Base-by-base conservation (phyloP, 2,113 vertebrate species). In the Hucho hucho region DNA sequence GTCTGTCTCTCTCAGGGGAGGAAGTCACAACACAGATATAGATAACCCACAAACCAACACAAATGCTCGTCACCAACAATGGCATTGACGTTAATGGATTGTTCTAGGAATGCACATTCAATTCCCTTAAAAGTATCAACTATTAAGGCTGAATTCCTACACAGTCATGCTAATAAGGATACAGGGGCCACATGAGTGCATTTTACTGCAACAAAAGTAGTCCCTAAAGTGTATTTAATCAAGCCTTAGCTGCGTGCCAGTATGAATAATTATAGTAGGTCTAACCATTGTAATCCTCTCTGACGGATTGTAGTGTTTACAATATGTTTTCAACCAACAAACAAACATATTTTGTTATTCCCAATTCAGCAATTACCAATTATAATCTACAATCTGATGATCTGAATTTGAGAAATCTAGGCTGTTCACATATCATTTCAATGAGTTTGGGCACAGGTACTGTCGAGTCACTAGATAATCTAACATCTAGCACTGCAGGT, bases 401-500 rank as follows among this genome's bases (percentile, higher is more conserved):
- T 6, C 16, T 59, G 20, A 59, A 59, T n/a, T 20, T 20, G 1
- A 59, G 24, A 9, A 12, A 25, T 4, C 64, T 65, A 4, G 25
- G 24, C 64, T 29, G 26, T 28, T 66, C 28, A 66, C 64, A 28
- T 64, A 11, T 14, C 13, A 64, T 13, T 64, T 25, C 63, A 25
- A 64, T 64, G 25, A 64, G 63, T 25, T 25, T 25, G 63, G 63
- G 7, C 25, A 26, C 63, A 64, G 22, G 25, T 28, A 64, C 4
- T 13, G 63, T 12, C 63, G 28, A n/a, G 63, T 64, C 63, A 64
- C 24, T 12, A 26, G 24, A 61, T 71, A 75, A 64, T 24, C 63
- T 26, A 64, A 64, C 63, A 64, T 13, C 37, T 43, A 25, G 63
- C 22, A 53, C 47, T 79, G 66, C 22, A 63, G 59, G 72, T 75